Percentiles rank a stretch among this genome's conserved stretches.
phyloP scores from a whole-genome alignment of 2,113 vertebrate species.

The Menidia beryllina region DNA sequence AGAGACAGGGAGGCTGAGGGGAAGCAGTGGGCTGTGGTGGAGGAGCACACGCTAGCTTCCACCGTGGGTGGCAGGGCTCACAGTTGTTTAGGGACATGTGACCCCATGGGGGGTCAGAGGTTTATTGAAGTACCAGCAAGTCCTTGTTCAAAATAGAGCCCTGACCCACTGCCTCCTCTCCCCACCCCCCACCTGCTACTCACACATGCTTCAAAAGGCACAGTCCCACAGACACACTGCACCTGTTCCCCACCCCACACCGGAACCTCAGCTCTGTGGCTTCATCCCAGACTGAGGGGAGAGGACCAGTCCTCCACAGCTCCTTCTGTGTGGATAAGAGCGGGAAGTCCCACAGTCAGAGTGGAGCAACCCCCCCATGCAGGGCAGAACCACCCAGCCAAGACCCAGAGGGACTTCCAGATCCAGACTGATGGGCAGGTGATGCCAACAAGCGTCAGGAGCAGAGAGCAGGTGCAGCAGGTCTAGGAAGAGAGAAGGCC shows the following conservation, averaged over 20 bases:
- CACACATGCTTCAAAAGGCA: neutral
- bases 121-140: slow-evolving; percentile 76
- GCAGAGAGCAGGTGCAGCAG: no score
- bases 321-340: no score
- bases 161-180: slow-evolving; percentile 48
- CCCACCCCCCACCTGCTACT: slow-evolving; percentile 62
- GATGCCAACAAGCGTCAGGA: no score
- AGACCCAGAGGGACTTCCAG: no score
- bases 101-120: slow-evolving; percentile 72
- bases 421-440: no score
- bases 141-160: slow-evolving; percentile 76
- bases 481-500: no score
- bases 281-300: neutral
- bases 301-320: no score
- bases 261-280: neutral
- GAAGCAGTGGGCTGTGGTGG: no score
- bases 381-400: no score
- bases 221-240: neutral
- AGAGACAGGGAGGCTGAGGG: no score
- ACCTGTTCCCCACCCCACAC: neutral
- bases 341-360: no score
- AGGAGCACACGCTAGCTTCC: neutral
- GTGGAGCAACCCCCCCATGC: no score
- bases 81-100: slow-evolving; percentile 75
- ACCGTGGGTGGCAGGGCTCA: slow-evolving; percentile 67